Base-by-base conservation (phyloP, 2,888 invertebrate genomes). In the Hyppa rectilinea region DNA sequence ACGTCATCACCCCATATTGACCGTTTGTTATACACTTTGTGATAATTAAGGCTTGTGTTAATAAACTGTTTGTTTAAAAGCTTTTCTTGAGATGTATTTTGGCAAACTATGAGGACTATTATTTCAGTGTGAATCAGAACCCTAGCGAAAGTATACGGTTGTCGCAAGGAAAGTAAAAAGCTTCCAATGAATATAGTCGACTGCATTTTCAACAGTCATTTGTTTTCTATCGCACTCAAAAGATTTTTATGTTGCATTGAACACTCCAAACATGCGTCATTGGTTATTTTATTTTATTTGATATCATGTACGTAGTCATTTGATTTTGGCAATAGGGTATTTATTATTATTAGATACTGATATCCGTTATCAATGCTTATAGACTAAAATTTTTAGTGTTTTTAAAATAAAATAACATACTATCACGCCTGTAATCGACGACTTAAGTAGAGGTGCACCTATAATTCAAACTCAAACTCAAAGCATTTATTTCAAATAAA, bases 1-100 rank as follows among this genome's bases (percentile, higher is more conserved):
- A 49, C 60, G 40, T 20, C 53, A 64, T 61, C 49, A 53, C 31
- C 55, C 23, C 29, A 49, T 17, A 66, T 63, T 73, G 43, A 59
- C 38, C 34, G 38, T 61, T 66, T 58, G 45, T 61, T 64, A 52
- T 53, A 65, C 45, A 59, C 45, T 59, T 52, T 47, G 29, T 52
- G 26, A 55, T 59, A 68, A 79, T 55, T 71, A 63, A 52, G 6
- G 34, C 29, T 6, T 20, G 23, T 52, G 7, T 40, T 59, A 62
- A 62, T 68, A 14, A 49, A 49, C 34, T 43, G 40, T 17, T 17
- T 9, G 10, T 20, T 26, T 23, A 0, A 5, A 59, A 36, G 43
- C 0, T 31, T 17, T 60, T 65, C 2, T 36, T 23, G 7, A 7
- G 14, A 9, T 34, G 4, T 31, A 20, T 20, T n/a, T n/a, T 29